Percentiles rank a stretch among this genome's conserved stretches.
These are phyloP conservation scores for Hemistola chrysoprasaria DNA, from an alignment of 2,888 invertebrate species.

Conservation along the genomic window DNA sequence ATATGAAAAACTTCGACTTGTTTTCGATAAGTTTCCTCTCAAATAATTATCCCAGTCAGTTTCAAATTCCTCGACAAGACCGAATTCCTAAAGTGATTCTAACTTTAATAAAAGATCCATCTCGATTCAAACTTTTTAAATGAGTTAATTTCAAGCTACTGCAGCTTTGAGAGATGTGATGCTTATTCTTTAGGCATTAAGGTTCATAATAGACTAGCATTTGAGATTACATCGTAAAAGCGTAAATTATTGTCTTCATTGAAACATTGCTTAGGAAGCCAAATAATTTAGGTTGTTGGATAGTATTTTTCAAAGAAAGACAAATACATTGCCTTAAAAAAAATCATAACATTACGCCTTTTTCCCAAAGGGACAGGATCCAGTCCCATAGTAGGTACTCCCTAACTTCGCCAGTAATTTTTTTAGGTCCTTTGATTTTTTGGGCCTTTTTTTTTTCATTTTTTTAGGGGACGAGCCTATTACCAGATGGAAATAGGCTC, in stretches of 20 bases:
- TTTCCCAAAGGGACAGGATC: too few species aligned
- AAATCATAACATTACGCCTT: too few species aligned
- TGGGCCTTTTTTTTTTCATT: too few species aligned
- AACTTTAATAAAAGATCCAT: conserved; percentile 32
- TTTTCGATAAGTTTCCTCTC: conserved; percentile 28
- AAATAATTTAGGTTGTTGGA: conserved; percentile 12
- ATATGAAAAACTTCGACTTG: conserved; percentile 15
- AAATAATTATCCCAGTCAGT: conserved; percentile 33
- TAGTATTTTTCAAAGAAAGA: conserved; percentile 2
- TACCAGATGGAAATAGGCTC: too few species aligned
- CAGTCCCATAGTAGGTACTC: too few species aligned
- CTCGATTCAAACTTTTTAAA: conserved; percentile 33
- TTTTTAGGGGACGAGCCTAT: too few species aligned
- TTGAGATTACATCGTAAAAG: background rate
- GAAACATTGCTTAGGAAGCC: conserved; percentile 14
- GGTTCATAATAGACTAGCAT: conserved; percentile 4
- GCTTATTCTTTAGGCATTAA: conserved; percentile 16
- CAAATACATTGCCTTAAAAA: too few species aligned
- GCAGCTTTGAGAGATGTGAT: conserved; percentile 3
- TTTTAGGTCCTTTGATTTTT: too few species aligned
- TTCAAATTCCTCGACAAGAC: conserved; percentile 29
- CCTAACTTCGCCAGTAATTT: too few species aligned
- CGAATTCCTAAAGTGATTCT: conserved; percentile 29
- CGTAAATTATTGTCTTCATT: conserved; percentile 9
- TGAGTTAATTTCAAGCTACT: conserved; percentile 21